Evolutionary conservation across 2,113 vertebrate genomes (phyloP).

Genomic region (Apodemus speciosus): DNA sequence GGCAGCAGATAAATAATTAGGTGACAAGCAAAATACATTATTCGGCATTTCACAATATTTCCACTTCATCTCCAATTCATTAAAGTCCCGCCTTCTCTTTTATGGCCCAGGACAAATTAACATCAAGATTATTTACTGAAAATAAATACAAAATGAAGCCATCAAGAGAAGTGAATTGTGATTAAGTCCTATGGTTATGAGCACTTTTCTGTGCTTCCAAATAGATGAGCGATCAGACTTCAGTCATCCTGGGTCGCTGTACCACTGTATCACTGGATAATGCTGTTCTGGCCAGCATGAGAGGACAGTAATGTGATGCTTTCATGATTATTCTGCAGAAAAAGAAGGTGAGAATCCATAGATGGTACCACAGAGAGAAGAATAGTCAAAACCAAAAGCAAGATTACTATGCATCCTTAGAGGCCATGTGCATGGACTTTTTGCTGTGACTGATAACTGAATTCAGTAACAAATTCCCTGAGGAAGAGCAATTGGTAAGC

Average conservation of each 20-base stretch:
- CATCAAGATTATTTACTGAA: slow-evolving; percentile 70
- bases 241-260: background rate
- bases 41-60: slow-evolving; percentile 56
- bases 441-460: background rate
- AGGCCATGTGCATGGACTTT: accelerated
- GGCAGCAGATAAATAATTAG: slow-evolving; percentile 48
- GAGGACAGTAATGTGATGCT: background rate
- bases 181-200: slow-evolving; percentile 58
- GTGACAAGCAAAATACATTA: slow-evolving; percentile 64
- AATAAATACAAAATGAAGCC: slow-evolving; percentile 36
- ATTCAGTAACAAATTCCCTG: background rate
- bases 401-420: background rate
- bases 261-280: background rate
- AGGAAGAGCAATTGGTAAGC: background rate
- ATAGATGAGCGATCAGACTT: background rate
- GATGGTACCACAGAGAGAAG: background rate
- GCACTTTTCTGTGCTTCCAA: background rate
- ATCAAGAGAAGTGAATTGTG: slow-evolving; percentile 60
- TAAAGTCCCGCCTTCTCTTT: slow-evolving; percentile 31
- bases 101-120: slow-evolving; percentile 59
- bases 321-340: background rate
- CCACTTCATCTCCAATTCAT: slow-evolving; percentile 53
- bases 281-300: background rate
- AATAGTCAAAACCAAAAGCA: background rate
- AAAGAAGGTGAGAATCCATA: background rate